phyloP scores from a whole-genome alignment of 2,113 vertebrate genomes.

The Gobio gobio region DNA sequence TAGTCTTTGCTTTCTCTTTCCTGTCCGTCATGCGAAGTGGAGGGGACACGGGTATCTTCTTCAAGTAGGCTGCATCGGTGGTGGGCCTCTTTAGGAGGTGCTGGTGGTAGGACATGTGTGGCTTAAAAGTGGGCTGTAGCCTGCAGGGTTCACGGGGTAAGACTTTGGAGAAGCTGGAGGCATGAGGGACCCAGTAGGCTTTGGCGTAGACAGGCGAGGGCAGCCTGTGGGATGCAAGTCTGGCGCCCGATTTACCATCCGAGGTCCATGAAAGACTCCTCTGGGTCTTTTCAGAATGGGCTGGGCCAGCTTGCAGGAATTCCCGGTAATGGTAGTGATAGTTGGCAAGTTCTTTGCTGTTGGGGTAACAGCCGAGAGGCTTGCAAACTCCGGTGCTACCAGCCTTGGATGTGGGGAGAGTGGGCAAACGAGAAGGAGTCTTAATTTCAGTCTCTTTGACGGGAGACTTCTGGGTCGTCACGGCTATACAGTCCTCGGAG shows the following conservation, averaged over 20 bases:
- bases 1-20: constrained; percentile 71
- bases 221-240: constrained; percentile 48
- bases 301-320: constrained; percentile 36
- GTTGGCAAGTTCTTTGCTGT: constrained; percentile 49
- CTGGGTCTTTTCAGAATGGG: constrained; percentile 54
- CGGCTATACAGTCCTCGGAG: constrained; percentile 71
- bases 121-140: constrained; percentile 64
- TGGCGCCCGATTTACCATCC: constrained; percentile 50
- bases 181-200: constrained; percentile 60
- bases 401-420: constrained; percentile 42
- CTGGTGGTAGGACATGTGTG: constrained; percentile 44
- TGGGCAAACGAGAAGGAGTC: constrained; percentile 33
- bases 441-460: constrained; percentile 44
- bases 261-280: constrained; percentile 60
- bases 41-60: constrained; percentile 51
- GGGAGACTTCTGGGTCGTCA: constrained; percentile 52
- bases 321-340: constrained; percentile 55
- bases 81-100: constrained; percentile 54
- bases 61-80: constrained; percentile 57
- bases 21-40: constrained; percentile 65
- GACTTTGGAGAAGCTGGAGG: constrained; percentile 76
- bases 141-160: constrained; percentile 67
- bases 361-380: constrained; percentile 54
- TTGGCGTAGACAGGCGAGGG: constrained; percentile 38
- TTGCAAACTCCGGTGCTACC: constrained; percentile 54